phyloP scores from a whole-genome alignment of 2,113 vertebrate genomes.

The Dipodomys ordii region DNA sequence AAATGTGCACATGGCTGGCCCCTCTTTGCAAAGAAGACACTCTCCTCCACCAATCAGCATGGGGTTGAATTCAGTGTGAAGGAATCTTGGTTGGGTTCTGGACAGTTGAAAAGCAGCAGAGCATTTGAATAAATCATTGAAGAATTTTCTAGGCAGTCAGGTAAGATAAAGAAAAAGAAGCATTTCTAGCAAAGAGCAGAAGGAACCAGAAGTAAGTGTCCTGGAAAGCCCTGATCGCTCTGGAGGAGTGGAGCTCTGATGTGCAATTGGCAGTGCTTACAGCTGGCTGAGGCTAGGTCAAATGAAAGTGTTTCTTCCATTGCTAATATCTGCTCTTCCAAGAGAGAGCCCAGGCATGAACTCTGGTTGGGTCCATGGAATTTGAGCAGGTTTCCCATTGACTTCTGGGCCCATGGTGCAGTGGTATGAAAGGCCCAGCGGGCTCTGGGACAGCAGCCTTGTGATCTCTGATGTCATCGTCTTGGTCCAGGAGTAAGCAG shows the following conservation, averaged over 20 bases:
- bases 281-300: neutral
- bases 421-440: neutral
- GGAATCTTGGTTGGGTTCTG: neutral
- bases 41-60: too few species aligned
- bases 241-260: neutral
- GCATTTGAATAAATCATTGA: neutral
- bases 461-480: neutral
- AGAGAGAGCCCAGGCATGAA: neutral
- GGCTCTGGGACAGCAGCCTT: rapidly evolving
- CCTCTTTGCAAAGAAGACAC: neutral
- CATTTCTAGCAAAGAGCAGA: neutral
- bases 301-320: neutral
- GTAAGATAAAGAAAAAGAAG: neutral
- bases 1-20: neutral
- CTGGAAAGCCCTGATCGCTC: neutral
- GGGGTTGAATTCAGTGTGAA: neutral
- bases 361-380: neutral
- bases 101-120: neutral
- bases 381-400: neutral
- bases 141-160: neutral
- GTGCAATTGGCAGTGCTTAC: neutral
- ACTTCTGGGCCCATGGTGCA: neutral
- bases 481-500: neutral
- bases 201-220: neutral
- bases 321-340: neutral